Evolutionary conservation across 1,140 invertebrate species (phyloP).

Genomic region (Mactra quadrangularis): DNA sequence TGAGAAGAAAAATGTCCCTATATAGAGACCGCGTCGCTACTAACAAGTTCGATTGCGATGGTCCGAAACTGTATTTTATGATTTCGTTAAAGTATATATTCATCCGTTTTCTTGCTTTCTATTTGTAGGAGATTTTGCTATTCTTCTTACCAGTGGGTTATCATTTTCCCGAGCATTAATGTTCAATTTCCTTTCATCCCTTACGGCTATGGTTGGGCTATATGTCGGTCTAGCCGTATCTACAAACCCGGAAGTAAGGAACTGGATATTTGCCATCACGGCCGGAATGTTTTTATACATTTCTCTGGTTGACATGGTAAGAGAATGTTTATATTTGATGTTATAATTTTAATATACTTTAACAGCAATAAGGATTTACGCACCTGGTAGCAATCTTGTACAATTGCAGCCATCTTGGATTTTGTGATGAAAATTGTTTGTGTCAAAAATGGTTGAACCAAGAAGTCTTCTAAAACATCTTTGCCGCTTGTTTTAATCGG

Average conservation of each 20-base stretch:
- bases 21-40: too few relatives aligned
- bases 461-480: too few relatives aligned
- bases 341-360: not conserved
- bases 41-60: too few relatives aligned
- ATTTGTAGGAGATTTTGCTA: conserved; percentile 93
- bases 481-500: too few relatives aligned
- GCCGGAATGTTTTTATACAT: conserved; percentile 84
- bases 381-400: not conserved
- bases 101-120: too few relatives aligned
- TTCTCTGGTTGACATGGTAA: conserved; percentile 70
- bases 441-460: not conserved
- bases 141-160: conserved; percentile 93
- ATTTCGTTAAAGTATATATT: too few relatives aligned
- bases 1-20: too few relatives aligned
- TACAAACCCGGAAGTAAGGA: conserved; percentile 75
- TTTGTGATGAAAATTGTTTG: not conserved
- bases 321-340: not conserved
- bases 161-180: conserved; percentile 86
- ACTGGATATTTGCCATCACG: conserved; percentile 87
- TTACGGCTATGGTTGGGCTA: conserved; percentile 88
- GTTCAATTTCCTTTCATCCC: conserved; percentile 88
- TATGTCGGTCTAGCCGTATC: conserved; percentile 85
- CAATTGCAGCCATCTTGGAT: not conserved
- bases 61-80: too few relatives aligned
- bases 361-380: not conserved